Evolutionary conservation across 1,140 invertebrate species (phyloP).

Genomic region (Trichonephila inaurata): DNA sequence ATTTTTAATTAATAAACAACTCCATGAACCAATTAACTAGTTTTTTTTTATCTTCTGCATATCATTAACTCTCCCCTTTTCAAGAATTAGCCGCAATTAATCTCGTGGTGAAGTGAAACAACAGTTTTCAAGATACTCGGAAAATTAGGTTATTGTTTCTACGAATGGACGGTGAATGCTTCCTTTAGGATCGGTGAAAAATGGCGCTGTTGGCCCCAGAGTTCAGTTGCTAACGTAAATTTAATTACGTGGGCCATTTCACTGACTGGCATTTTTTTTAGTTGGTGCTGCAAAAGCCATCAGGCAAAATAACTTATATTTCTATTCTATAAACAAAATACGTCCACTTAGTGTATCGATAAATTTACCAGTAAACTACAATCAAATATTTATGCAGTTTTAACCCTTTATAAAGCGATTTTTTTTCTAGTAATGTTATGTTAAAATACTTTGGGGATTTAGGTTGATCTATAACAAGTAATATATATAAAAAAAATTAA

Average conservation of each 20-base stretch:
- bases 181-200: slow-evolving; percentile 38
- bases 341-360: no score
- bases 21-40: slow-evolving; percentile 6
- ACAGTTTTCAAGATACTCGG: slow-evolving; percentile 34
- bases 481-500: no score
- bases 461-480: no score
- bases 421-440: no score
- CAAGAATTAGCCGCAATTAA: slow-evolving; percentile 55
- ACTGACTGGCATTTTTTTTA: background rate
- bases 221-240: slow-evolving; percentile 61
- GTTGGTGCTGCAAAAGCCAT: no score
- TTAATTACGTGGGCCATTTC: slow-evolving; percentile 48
- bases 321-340: no score
- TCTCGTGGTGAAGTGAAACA: slow-evolving; percentile 37
- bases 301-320: no score
- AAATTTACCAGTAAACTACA: no score
- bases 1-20: slow-evolving; percentile 54
- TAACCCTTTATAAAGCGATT: no score
- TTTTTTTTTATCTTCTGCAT: slow-evolving; percentile 25
- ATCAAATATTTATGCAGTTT: no score
- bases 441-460: no score
- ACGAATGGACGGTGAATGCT: background rate
- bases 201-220: slow-evolving; percentile 30
- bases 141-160: slow-evolving; percentile 66
- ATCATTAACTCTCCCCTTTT: slow-evolving; percentile 47